Base-by-base conservation (phyloP, 2,797 vertebrate species). In the Anguilla obscura region DNA sequence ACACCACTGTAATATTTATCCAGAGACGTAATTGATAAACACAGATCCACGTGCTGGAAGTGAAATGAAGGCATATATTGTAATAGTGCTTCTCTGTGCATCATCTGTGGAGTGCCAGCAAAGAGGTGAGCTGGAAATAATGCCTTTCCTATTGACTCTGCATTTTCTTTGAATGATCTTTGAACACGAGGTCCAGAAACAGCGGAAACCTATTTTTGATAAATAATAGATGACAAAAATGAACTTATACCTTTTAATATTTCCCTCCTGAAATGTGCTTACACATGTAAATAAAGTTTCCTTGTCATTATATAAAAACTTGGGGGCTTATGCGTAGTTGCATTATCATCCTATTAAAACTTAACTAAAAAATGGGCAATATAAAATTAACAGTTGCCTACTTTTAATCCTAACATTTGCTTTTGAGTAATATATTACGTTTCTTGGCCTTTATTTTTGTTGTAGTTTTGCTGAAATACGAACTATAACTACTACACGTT, bases 111-210 rank as follows among this genome's bases (percentile, higher is more conserved):
- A 87, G 80, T 54, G 95, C 90, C 96, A 96, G 93, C 96, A 95
- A 89, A 95, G 95, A 96, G 96, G 96, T 96, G 95, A 97, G 96
- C 84, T 69, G 85, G 9, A 84, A 58, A 3, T 90, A 89, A 89
- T 90, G 21, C 30, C 83, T 80, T 86, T 87, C 45, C 79, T 48
- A n/a, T 82, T 85, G 80, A 89, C 74, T 87, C 54, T 80, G 84
- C 87, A 66, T 84, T 90, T 91, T 89, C 74, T 84, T 33, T 89
- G 63, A 45, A 50, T 80, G 40, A 85, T 52, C 63, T 69, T 66
- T 88, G 48, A 66, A 63, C 88, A 86, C 79, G 86, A 85, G 89
- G 88, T 85, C 83, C 58, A 79, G 48, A 9, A 54, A 80, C 21
- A 33, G 33, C 85, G 54, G 36, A 82, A 87, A 60, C 24, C 16